Evolutionary conservation across 1,140 invertebrate genomes (phyloP).

Genomic region (Orius insidiosus): DNA sequence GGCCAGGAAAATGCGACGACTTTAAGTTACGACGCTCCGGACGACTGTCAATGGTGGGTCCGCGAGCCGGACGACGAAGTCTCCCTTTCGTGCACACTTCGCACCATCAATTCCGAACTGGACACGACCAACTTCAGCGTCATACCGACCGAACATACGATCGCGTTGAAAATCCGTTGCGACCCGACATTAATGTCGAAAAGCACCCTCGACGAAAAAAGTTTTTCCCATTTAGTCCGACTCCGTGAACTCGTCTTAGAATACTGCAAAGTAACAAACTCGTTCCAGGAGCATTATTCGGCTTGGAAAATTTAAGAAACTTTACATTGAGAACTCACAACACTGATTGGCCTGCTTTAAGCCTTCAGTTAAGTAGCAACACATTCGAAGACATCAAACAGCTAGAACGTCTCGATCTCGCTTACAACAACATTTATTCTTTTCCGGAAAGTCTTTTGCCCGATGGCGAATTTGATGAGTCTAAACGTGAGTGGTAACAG

Average conservation of each 20-base stretch:
- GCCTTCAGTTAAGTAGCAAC: constrained; percentile 54
- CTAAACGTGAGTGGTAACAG: constrained; percentile 74
- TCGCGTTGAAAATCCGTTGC: constrained; percentile 58
- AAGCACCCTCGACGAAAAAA: constrained; percentile 52
- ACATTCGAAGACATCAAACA: constrained; percentile 51
- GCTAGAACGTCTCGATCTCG: constrained; percentile 66
- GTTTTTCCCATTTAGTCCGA: constrained; percentile 59
- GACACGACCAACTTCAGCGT: constrained; percentile 76
- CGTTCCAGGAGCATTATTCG: constrained; percentile 51
- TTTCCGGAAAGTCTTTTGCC: constrained; percentile 73
- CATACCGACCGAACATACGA: constrained; percentile 66
- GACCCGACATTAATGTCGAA: constrained; percentile 53
- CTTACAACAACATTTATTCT: constrained; percentile 74
- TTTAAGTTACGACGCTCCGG: constrained; percentile 54
- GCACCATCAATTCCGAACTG: constrained; percentile 63
- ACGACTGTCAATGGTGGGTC: constrained; percentile 59
- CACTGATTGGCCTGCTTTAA: constrained; percentile 55
- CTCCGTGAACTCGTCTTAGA: constrained; percentile 61
- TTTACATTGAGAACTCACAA: constrained; percentile 65
- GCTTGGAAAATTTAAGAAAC: constrained; percentile 56
- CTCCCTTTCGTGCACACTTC: constrained; percentile 55
- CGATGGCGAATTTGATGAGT: constrained; percentile 52
- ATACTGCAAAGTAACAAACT: constrained; percentile 67
- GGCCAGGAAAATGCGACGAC: constrained; percentile 5
- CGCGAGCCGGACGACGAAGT: constrained; percentile 39